Base-by-base conservation (phyloP, 2,888 invertebrate species). In the Parochlus steinenii region DNA sequence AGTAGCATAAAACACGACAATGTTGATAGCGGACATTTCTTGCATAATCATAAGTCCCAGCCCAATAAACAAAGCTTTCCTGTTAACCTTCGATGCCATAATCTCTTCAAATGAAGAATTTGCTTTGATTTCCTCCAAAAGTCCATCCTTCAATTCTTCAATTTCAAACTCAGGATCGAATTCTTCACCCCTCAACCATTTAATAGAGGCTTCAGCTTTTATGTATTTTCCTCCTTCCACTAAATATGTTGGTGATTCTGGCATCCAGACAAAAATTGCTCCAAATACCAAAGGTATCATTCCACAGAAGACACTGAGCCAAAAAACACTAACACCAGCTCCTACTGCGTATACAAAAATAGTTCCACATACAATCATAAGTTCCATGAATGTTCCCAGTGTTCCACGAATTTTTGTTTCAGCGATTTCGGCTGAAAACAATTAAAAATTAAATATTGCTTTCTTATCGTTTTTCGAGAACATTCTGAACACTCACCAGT, bases 361-460 rank as follows among this genome's bases (percentile, higher is more conserved):
- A 36, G 86, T 80, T 38, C 86, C 86, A 3, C 74, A 50, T 1
- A 77, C 76, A 30, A 85, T 60, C 65, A 78, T 73, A 25, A 87
- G 57, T 52, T 92, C 90, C 52, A 87, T 86, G 49, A 77, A 85
- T 31, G 83, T 80, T 4, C 89, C 90, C 0, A 92, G 58, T 0
- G 74, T 70, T 2, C 92, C 92, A 38, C 92, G 67, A 45, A 86
- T 74, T 17, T 75, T 71, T 45, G 75, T 80, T 45, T 86, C 77
- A 0, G 87, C 73, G 29, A 86, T 85, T 63, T 93, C 93, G 26
- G 74, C 77, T 5, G 76, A 78, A 49, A n/a, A n/a, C n/a, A n/a
- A n/a, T n/a, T n/a, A n/a, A n/a, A n/a, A n/a, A n/a, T n/a, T n/a
- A n/a, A n/a, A n/a, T n/a, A n/a, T n/a, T n/a, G n/a, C n/a, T n/a